phyloP scores from a whole-genome alignment of 2,113 vertebrate species.

The Podilymbus podiceps region DNA sequence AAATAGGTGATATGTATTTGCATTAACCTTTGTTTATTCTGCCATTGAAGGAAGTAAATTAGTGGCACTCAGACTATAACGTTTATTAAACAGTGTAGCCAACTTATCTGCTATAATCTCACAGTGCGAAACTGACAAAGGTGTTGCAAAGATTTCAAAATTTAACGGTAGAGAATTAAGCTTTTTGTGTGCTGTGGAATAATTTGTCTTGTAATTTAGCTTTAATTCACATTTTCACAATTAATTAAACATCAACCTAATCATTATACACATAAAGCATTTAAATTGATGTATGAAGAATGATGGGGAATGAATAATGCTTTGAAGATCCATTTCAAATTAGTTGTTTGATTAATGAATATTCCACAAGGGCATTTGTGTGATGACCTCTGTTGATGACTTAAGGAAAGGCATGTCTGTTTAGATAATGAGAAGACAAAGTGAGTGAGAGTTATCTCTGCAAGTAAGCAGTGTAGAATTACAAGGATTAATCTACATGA shows the following conservation, averaged over 20 bases:
- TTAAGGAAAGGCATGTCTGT: slow-evolving; percentile 77
- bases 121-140: not conserved
- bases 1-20: not conserved
- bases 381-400: slow-evolving; percentile 79
- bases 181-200: slow-evolving; percentile 43
- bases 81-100: not conserved
- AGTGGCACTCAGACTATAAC: not conserved
- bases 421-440: slow-evolving; percentile 79
- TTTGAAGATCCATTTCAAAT: slow-evolving; percentile 82
- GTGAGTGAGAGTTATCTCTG: slow-evolving; percentile 67
- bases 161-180: slow-evolving; percentile 21
- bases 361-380: slow-evolving; percentile 77
- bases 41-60: not conserved
- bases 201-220: slow-evolving; percentile 76
- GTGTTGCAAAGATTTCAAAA: not conserved
- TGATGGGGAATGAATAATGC: slow-evolving; percentile 76
- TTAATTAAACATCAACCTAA: slow-evolving; percentile 83
- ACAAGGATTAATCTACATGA: slow-evolving; percentile 70
- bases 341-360: slow-evolving; percentile 82
- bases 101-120: not conserved
- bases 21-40: slow-evolving; percentile 13
- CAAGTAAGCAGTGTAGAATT: slow-evolving; percentile 56
- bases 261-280: slow-evolving; percentile 79
- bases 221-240: slow-evolving; percentile 83
- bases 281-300: slow-evolving; percentile 78